Evolutionary conservation across 2,888 invertebrate species (phyloP).

Genomic region (Mesochorus sp.): DNA sequence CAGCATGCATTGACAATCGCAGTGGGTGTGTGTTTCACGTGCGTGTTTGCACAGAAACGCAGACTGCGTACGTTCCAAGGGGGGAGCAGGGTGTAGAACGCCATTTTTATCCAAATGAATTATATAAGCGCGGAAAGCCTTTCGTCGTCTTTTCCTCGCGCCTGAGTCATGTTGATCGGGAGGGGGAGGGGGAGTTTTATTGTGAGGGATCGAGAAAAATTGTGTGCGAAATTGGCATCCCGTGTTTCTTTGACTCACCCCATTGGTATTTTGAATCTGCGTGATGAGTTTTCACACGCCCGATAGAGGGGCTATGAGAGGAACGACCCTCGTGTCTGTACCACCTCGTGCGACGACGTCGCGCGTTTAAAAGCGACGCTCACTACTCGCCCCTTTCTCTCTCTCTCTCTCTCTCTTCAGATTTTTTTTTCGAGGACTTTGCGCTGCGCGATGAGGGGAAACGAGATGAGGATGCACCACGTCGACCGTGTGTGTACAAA

Average conservation of each 20-base stretch:
- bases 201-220: not conserved
- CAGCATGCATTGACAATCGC: not conserved
- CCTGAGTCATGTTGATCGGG: no score
- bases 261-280: constrained; percentile 39
- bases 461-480: constrained; percentile 45
- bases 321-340: constrained; percentile 33
- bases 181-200: not conserved
- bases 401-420: constrained; percentile 15
- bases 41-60: not conserved
- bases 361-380: constrained; percentile 39
- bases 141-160: no score
- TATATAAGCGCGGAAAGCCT: no score
- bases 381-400: constrained; percentile 18
- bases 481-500: constrained; percentile 11
- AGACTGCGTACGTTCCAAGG: no score
- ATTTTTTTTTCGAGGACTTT: constrained; percentile 54
- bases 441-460: constrained; percentile 15
- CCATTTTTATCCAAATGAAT: no score
- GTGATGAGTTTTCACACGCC: constrained; percentile 52
- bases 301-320: not conserved
- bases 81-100: no score
- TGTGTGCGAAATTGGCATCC: not conserved
- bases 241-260: not conserved
- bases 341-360: constrained; percentile 17
- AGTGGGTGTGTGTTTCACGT: not conserved